Evolutionary conservation across 2,888 invertebrate genomes (phyloP), one percentile per base, ranked within the genome.

Genomic region (Oscheius myriophilus): DNA sequence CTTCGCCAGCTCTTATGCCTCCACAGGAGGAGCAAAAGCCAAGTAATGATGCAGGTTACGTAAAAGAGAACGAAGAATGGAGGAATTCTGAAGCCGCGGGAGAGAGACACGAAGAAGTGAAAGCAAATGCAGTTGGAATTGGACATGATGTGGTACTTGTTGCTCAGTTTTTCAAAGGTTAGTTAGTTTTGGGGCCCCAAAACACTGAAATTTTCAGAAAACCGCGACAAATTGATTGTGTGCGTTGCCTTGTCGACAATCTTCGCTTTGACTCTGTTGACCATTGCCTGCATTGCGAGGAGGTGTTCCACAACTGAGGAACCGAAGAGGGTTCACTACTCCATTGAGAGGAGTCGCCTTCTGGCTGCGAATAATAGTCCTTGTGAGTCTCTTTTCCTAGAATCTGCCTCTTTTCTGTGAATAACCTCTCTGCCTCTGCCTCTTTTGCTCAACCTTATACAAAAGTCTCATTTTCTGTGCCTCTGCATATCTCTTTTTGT

Each of bases 121-220:
- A 58, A n/a, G 70, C 87, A 43, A 87, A 87, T 77, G 82, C 85
- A 9, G 81, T 87, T 12, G 87, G 87, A 4, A 77, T 87, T 55
- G 80, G 87, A 6, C 83, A 86, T 42, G 87, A 87, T 72, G 82
- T 87, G 81, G 73, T 87, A 55, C 83, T 83, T 69, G 81, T 86
- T 43, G 77, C 82, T 57, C 78, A 84, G 33, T 87, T 86, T 77
- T 73, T 88, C 45, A 81, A 82, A 74, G 78, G 87, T 87, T 16
- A 23, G 54, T 3, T 53, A n/a, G 11, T 18, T 21, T 53, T 53
- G 23, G 18, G 3, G 3, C 33, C 3, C 3, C 33, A 3, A 33
- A 33, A 33, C 33, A 33, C 9, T 18, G 11, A 33, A 1, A 2
- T 18, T 57, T 57, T 25, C 64, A 67, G 72, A 70, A 11, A 74